These are phyloP conservation scores for Eubasilissa regina DNA, from an alignment of 1,140 invertebrate genomes.

Conservation along the genomic window DNA sequence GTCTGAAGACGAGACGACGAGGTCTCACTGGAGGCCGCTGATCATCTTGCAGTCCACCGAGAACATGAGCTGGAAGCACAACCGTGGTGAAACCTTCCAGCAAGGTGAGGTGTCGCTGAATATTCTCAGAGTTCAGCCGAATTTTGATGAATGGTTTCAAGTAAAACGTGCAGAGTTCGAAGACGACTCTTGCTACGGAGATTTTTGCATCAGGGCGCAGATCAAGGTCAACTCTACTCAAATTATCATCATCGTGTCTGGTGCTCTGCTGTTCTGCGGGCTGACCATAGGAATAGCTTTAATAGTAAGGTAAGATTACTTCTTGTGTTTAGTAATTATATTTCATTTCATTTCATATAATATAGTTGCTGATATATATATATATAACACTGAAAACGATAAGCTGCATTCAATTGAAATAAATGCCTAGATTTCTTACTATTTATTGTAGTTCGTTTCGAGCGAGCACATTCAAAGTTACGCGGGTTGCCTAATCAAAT, in stretches of 20 bases:
- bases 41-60: constrained; percentile 53
- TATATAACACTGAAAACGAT: too few relatives aligned
- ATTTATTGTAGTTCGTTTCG: too few relatives aligned
- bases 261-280: constrained; percentile 53
- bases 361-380: too few relatives aligned
- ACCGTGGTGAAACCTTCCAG: constrained; percentile 21
- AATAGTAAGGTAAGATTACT: constrained; percentile 52
- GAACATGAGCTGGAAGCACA: constrained; percentile 26
- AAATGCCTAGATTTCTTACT: too few relatives aligned
- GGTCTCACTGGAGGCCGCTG: constrained; percentile 54
- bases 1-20: background rate
- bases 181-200: constrained; percentile 56
- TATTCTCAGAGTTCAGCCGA: constrained; percentile 55
- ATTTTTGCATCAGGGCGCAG: constrained; percentile 58
- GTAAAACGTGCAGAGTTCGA: constrained; percentile 54
- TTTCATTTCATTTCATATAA: too few relatives aligned
- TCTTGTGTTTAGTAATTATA: background rate
- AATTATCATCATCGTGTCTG: constrained; percentile 55
- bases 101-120: constrained; percentile 45
- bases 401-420: too few relatives aligned
- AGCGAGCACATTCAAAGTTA: too few relatives aligned
- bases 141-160: constrained; percentile 57
- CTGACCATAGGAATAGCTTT: constrained; percentile 48
- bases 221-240: constrained; percentile 58
- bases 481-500: too few relatives aligned